Evolutionary conservation across 2,113 vertebrate genomes (phyloP).

Genomic region (Reinhardtius hippoglossoides): DNA sequence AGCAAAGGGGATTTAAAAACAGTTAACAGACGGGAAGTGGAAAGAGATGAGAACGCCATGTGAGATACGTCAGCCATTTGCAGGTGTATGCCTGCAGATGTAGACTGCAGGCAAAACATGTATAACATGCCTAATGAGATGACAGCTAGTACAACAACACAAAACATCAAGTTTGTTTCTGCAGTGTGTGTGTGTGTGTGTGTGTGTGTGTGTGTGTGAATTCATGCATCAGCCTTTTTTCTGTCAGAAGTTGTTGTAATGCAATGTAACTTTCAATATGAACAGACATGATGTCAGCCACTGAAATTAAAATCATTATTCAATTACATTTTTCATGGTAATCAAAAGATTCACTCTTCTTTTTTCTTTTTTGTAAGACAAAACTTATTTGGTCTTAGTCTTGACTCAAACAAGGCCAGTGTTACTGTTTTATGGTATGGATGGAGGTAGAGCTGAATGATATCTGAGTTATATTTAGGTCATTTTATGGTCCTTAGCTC

Average conservation of each 20-base stretch:
- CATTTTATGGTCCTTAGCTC: conserved; percentile 15
- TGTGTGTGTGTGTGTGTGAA: no score
- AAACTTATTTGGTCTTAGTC: neutral
- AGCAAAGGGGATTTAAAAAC: no score
- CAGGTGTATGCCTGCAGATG: no score
- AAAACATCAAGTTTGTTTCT: no score
- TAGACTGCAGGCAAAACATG: no score
- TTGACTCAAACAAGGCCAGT: neutral
- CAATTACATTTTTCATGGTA: no score
- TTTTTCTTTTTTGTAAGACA: neutral
- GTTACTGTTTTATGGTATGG: neutral
- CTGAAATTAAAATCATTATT: neutral
- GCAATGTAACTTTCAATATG: neutral
- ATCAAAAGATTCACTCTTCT: neutral
- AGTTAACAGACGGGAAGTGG: no score
- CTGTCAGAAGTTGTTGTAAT: neutral
- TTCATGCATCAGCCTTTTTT: neutral
- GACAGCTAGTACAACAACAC: no score
- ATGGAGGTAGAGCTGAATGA: conserved; percentile 14
- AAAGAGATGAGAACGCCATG: no score
- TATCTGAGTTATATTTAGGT: conserved; percentile 31
- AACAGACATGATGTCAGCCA: neutral
- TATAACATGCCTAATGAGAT: no score
- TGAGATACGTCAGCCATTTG: no score
- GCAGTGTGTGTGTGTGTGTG: no score